phyloP scores from a whole-genome alignment of 2,888 invertebrate genomes.

The Acanthosepion pharaonis region DNA sequence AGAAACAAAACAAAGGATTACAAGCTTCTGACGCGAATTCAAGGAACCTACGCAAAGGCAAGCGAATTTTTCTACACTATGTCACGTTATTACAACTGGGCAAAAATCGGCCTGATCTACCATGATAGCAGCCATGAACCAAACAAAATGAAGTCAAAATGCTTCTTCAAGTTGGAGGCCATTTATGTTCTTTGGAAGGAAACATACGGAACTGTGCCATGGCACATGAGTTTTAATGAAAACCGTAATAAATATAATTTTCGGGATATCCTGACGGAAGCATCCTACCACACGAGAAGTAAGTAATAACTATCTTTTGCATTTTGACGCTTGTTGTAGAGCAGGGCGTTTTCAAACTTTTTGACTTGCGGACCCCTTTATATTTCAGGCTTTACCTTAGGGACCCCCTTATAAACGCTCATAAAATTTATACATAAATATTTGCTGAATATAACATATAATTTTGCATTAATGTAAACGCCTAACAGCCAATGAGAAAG shows the following conservation, averaged over 20 bases:
- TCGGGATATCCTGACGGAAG: slow-evolving; percentile 79
- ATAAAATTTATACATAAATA: no score
- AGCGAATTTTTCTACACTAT: slow-evolving; percentile 63
- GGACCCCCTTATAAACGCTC: no score
- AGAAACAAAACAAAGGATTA: slow-evolving; percentile 77
- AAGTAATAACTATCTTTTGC: slow-evolving; percentile 74
- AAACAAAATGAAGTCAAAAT: slow-evolving; percentile 72
- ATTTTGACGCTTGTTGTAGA: no score
- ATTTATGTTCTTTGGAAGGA: slow-evolving; percentile 79
- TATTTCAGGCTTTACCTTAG: no score
- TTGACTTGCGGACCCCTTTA: no score
- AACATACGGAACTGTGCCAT: slow-evolving; percentile 53
- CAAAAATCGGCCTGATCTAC: slow-evolving; percentile 65
- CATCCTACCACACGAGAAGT: slow-evolving; percentile 82
- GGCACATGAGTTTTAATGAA: slow-evolving; percentile 78
- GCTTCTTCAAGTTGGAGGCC: slow-evolving; percentile 84
- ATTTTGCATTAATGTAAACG: no score
- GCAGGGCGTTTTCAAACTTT: no score
- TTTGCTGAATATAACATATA: no score
- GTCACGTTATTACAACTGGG: slow-evolving; percentile 65
- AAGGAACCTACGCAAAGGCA: slow-evolving; percentile 66
- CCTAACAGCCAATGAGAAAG: no score
- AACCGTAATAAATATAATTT: slow-evolving; percentile 77
- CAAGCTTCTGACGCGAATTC: slow-evolving; percentile 81
- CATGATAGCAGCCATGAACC: slow-evolving; percentile 55